Evolutionary conservation across 2,888 invertebrate species (phyloP), one percentile per base, ranked within the genome.

Genomic region (Trisateles emortualis): DNA sequence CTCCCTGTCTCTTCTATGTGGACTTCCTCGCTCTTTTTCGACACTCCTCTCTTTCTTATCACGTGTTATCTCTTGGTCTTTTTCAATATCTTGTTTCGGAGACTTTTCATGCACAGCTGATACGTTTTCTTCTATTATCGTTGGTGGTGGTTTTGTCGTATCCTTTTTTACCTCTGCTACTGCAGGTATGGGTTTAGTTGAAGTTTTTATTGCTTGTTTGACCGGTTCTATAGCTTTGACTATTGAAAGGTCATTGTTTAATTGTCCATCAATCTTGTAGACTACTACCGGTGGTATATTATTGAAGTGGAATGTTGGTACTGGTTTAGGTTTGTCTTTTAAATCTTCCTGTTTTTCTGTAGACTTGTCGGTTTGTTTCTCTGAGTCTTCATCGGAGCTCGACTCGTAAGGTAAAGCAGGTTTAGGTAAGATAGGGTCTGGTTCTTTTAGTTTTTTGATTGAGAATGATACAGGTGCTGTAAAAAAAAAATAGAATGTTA

Each of bases 391-490:
- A 8, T 95, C 96, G n/a, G 95, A 94, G 61, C 96, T 96, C 14
- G 95, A 95, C 73, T 97, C 97, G 68, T 96, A 93, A 0, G 96
- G 96, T 32, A 97, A 77, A 0, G 96, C 96, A 46, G 96, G 96
- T 81, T 96, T 97, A 2, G 96, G 93, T 1, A 95, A 85, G 1
- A 94, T 90, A 0, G 94, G 88, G 41, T 95, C 95, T 0, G 95
- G 95, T 52, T 96, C 97, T 79, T 97, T 97, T 0, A 95, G 92
- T 79, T 97, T 97, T 76, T 96, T 96, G 35, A 97, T 97, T 0
- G 97, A 97, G 83, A 97, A 98, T 53, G 96, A 96, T 0, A 98
- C 97, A 0, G 97, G 95, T 8, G 94, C 96, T 95, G 84, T 2
- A 8, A 8, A 26, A 26, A 8, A 8, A 8, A 26, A 26, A 6